These are phyloP conservation scores for Hypotaenidia okinawae DNA, from an alignment of 2,797 vertebrate species.

Conservation along the genomic window DNA sequence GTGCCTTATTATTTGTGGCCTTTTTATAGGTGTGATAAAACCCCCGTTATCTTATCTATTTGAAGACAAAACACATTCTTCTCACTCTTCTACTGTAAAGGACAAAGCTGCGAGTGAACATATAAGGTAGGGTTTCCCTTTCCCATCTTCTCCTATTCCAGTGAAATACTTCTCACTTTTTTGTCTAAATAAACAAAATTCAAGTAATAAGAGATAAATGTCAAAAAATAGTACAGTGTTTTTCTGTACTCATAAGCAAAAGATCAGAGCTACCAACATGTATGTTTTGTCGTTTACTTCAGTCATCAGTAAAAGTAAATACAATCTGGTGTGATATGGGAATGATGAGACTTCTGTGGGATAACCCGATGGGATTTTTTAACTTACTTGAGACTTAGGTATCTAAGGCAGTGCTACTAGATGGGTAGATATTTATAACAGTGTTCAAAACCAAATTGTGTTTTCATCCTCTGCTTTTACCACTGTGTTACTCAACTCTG, in stretches of 20 bases:
- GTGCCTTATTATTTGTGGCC: neutral
- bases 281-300: neutral
- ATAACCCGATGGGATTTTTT: neutral
- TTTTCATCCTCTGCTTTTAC: neutral
- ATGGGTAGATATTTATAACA: neutral
- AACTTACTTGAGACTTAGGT: neutral
- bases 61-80: conserved; percentile 97
- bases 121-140: conserved; percentile 85
- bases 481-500: neutral
- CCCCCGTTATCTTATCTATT: conserved; percentile 92
- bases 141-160: neutral
- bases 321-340: neutral
- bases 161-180: neutral
- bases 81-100: conserved; percentile 97
- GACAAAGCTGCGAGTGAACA: conserved; percentile 98
- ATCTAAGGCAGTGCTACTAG: neutral
- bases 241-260: neutral
- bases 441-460: neutral
- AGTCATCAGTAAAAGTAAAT: neutral
- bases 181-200: neutral
- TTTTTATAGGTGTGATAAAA: conserved; percentile 83
- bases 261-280: neutral
- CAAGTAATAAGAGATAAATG: neutral
- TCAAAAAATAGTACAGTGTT: neutral
- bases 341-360: neutral